Evolutionary conservation across 1,140 invertebrate genomes (phyloP).

Genomic region (Aphelinus atriplicis): DNA sequence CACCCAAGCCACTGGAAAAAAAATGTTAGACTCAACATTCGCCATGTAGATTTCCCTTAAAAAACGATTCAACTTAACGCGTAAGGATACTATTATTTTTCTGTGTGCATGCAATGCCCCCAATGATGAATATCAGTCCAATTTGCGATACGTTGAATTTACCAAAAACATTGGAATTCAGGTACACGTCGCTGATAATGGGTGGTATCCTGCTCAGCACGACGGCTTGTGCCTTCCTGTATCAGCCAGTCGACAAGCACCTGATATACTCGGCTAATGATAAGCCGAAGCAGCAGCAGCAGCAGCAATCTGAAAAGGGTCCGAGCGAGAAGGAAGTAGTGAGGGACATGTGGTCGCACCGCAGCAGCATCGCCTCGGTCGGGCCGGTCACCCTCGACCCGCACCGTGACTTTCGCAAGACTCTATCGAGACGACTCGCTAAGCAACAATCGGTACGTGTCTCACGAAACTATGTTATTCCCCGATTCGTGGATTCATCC

Average conservation of each 20-base stretch:
- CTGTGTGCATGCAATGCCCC: no score
- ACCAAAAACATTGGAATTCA: constrained; percentile 42
- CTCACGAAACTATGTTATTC: no score
- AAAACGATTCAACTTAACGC: no score
- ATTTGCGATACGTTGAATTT: constrained; percentile 44
- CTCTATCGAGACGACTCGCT: neutral
- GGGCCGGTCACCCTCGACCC: constrained; percentile 12
- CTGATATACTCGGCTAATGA: constrained; percentile 73
- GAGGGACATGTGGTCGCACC: neutral
- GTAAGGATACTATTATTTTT: no score
- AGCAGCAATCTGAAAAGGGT: neutral
- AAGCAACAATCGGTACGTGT: neutral
- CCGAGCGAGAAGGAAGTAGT: neutral
- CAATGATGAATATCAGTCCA: constrained; percentile 34
- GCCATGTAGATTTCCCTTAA: no score
- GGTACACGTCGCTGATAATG: constrained; percentile 81
- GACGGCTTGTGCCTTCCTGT: constrained; percentile 80
- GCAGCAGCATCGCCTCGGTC: constrained; percentile 14
- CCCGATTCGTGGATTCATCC: no score
- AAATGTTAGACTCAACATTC: no score
- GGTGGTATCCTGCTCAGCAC: constrained; percentile 83
- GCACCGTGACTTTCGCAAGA: neutral
- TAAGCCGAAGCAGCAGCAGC: constrained; percentile 32
- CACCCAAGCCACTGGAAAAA: no score
- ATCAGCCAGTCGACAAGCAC: constrained; percentile 82